phyloP scores from a whole-genome alignment of 2,797 vertebrate species.

The Mycteria americana region DNA sequence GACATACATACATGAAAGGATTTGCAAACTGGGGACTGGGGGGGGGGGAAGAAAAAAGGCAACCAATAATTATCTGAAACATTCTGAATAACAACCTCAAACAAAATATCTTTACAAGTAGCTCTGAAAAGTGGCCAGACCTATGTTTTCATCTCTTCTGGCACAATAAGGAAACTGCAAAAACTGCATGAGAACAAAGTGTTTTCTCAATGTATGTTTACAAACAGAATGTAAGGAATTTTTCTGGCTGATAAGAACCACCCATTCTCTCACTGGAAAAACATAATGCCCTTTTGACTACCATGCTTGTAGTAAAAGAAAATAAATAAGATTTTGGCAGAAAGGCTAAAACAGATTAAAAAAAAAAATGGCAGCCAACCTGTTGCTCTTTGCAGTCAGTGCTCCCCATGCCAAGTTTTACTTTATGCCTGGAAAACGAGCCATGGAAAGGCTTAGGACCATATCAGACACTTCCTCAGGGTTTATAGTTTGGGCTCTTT shows the following conservation, averaged over 20 bases:
- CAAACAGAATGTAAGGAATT: neutral
- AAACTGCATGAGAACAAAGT: neutral
- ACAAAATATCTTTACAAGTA: neutral
- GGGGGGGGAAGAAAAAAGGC: neutral
- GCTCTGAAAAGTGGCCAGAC: neutral
- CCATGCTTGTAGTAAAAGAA: neutral
- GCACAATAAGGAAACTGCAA: neutral
- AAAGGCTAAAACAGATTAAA: neutral
- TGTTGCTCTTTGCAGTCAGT: neutral
- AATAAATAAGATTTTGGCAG: neutral
- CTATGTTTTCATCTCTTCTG: neutral
- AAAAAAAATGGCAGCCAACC: neutral
- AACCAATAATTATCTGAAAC: neutral
- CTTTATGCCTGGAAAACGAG: neutral
- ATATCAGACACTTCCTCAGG: neutral
- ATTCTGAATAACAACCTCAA: no score
- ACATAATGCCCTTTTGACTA: neutral
- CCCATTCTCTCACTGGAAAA: neutral
- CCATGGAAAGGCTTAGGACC: neutral
- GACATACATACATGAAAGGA: neutral
- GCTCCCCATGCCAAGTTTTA: neutral
- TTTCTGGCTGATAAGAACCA: neutral
- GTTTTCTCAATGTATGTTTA: neutral
- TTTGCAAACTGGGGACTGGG: neutral
- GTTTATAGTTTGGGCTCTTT: neutral